Base-by-base conservation (phyloP, 2,113 vertebrate genomes). In the Trochalopteron elliotii region DNA sequence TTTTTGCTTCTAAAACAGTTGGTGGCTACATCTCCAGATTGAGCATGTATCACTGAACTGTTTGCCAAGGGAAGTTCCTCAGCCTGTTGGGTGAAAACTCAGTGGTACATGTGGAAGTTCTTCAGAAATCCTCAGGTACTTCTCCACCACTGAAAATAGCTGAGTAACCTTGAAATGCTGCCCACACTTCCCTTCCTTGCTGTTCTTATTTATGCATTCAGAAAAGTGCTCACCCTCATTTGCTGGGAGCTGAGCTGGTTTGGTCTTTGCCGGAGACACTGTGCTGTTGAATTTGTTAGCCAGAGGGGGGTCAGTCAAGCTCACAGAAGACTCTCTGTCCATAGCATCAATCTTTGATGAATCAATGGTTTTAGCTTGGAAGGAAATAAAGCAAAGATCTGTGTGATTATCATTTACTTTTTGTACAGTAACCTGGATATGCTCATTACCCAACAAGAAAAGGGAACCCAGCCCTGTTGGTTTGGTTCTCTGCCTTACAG, bases 351-450 rank as follows among this genome's bases (percentile, higher is more conserved):
- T 74, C 87, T 77, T 95, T 55, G 92, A 65, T 31, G 90, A 89
- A 52, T 92, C 44, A 0, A 77, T 87, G 35, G 79, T 91, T 91
- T 97, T 96, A 81, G 80, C 97, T 98, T 89, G 28, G 39, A 71
- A 77, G 23, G 42, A 65, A 93, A 75, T 81, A 93, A 79, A 77
- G 47, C 23, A 87, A 87, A 87, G 19, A 11, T 45, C 3, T 39
- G 15, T 55, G 53, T 52, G 16, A 37, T 77, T 77, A 72, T 69
- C 0, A 12, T 57, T 71, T 52, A 45, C 15, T 63, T 91, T 74
- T 70, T 71, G 18, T 64, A 23, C 33, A 74, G 35, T 42, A 89
- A 35, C 27, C 9, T 74, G 64, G 56, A 45, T 55, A 21, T 0
- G 0, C 23, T 42, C 28, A 35, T 20, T 63, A 33, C 35, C 44